Conservation (phyloP, 2,113 vertebrate species). For the Xenus cinereus region DNA sequence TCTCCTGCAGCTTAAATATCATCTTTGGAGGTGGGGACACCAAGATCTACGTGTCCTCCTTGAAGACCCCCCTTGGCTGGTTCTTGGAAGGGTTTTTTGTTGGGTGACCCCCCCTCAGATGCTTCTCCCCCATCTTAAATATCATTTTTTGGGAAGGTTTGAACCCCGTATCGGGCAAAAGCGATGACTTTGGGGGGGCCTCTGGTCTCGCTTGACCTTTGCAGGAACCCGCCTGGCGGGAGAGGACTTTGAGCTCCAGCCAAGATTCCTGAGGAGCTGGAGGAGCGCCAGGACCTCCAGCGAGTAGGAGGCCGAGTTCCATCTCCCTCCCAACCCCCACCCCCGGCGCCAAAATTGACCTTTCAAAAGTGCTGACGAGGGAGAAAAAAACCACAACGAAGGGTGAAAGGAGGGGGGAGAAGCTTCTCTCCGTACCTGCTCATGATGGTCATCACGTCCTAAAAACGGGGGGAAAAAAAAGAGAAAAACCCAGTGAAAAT, state of each 20-base stretch:
- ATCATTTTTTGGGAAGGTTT: no score
- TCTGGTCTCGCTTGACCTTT: not conserved
- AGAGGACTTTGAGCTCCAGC: not conserved
- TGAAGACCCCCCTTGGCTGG: not conserved
- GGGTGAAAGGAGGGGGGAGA: not conserved
- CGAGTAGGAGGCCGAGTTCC: not conserved
- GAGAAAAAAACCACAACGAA: no score
- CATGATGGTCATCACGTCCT: constrained; percentile 27
- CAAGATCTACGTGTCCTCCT: not conserved
- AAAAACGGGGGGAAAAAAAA: not conserved
- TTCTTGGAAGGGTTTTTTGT: not conserved
- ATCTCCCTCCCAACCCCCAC: no score
- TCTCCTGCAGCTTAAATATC: no score
- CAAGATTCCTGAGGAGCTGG: not conserved
- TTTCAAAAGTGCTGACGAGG: no score
- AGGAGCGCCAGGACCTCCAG: not conserved
- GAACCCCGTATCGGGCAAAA: not conserved
- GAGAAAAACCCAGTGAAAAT: not conserved
- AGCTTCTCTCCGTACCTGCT: not conserved
- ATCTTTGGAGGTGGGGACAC: not conserved
- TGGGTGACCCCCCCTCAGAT: no score
- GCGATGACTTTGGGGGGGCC: not conserved
- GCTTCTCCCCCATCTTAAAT: no score
- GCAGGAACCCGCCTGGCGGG: not conserved
- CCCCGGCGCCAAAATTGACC: not conserved